These are phyloP conservation scores for Myopa testacea DNA, from an alignment of 2,888 invertebrate genomes.

Conservation along the genomic window DNA sequence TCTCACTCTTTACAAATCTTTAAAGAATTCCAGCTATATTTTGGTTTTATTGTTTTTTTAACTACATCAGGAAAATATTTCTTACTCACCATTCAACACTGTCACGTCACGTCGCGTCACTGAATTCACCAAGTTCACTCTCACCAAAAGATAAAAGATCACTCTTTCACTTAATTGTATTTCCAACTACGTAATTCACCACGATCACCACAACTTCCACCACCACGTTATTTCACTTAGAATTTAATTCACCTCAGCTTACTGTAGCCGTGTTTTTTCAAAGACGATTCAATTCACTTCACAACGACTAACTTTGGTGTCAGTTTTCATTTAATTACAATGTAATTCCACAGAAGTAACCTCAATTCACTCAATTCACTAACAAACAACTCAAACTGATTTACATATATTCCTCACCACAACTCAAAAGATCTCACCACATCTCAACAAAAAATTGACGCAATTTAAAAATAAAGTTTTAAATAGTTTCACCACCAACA, in stretches of 20 bases:
- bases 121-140: constrained; percentile 38
- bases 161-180: constrained; percentile 13
- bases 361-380: constrained; percentile 20
- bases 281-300: not conserved
- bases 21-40: not conserved
- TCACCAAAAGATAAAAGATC: constrained; percentile 10
- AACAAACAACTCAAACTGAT: not conserved
- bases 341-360: constrained; percentile 16
- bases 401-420: constrained; percentile 19
- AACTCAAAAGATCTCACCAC: not conserved
- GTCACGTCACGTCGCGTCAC: constrained; percentile 33
- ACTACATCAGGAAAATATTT: constrained; percentile 15
- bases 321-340: not conserved
- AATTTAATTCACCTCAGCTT: not conserved
- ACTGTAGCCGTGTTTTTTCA: not conserved
- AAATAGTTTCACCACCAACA: constrained; percentile 44
- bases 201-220: not conserved
- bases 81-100: constrained; percentile 20
- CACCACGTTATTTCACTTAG: not conserved
- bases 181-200: constrained; percentile 13
- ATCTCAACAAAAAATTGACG: constrained; percentile 20
- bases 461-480: constrained; percentile 33
- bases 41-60: not conserved
- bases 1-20: constrained; percentile 9
- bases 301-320: not conserved